Conservation (phyloP, 1,140 invertebrate species). For the Sesamia nonagrioides region DNA sequence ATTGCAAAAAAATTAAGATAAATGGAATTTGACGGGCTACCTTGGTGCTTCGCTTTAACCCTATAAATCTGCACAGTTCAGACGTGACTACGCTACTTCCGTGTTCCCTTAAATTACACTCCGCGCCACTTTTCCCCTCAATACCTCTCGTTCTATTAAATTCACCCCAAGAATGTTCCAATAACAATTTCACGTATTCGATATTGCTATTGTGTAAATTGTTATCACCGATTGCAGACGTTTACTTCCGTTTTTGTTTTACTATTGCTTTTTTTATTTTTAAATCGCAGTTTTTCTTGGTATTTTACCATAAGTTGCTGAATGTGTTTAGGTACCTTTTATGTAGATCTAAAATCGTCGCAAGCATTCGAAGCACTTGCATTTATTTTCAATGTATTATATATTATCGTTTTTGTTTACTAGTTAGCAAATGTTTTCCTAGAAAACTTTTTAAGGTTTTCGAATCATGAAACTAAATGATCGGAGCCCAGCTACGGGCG, state of each 20-base stretch:
- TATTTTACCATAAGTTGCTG: slow-evolving; percentile 6
- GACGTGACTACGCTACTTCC: slow-evolving; percentile 49
- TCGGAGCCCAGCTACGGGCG: too few relatives aligned
- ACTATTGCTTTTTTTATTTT: not conserved
- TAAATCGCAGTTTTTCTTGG: not conserved
- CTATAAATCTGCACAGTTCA: slow-evolving; percentile 47
- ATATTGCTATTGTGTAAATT: slow-evolving; percentile 33
- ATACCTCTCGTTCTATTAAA: not conserved
- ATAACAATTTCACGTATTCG: slow-evolving; percentile 23
- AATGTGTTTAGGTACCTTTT: not conserved
- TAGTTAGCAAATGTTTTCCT: too few relatives aligned
- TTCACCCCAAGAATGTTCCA: slow-evolving; percentile 8
- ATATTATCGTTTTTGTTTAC: too few relatives aligned
- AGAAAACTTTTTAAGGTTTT: not conserved
- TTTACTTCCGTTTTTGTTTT: not conserved
- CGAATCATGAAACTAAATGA: too few relatives aligned
- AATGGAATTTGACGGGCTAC: too few relatives aligned
- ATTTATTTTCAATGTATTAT: not conserved
- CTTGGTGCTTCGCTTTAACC: not conserved
- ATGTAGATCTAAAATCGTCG: not conserved
- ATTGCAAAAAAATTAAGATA: too few relatives aligned
- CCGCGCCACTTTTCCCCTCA: slow-evolving; percentile 28
- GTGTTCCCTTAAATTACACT: slow-evolving; percentile 46
- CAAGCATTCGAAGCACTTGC: not conserved
- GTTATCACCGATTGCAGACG: slow-evolving; percentile 24